phyloP scores from a whole-genome alignment of 2,113 vertebrate species.

The Anolis sagrei region DNA sequence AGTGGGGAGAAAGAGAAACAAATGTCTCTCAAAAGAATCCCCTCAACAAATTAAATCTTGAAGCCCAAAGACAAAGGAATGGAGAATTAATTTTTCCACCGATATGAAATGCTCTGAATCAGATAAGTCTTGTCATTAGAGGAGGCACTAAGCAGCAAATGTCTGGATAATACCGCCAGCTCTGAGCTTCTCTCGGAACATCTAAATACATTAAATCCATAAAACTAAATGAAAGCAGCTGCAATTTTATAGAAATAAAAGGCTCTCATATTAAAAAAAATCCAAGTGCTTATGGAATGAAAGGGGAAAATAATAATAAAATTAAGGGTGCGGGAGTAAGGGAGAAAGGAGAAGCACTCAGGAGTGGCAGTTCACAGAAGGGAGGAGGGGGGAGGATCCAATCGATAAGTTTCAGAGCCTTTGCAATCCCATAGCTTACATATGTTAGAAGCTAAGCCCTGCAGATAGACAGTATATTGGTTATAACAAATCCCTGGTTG shows the following conservation, averaged over 20 bases:
- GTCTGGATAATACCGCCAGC: constrained; percentile 68
- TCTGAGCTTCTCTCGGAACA: constrained; percentile 65
- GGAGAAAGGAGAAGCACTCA: not conserved
- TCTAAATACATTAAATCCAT: constrained; percentile 79
- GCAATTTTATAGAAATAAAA: constrained; percentile 81
- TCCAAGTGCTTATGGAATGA: constrained; percentile 75
- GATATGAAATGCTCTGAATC: constrained; percentile 64
- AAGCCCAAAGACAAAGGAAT: constrained; percentile 71
- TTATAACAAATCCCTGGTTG: not conserved
- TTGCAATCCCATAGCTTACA: not conserved
- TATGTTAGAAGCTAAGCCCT: not conserved
- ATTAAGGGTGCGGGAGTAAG: constrained; percentile 47
- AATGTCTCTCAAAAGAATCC: constrained; percentile 59
- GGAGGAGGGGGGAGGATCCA: not conserved
- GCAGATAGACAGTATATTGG: not conserved
- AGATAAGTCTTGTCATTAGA: constrained; percentile 70
- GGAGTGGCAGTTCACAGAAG: constrained; percentile 52
- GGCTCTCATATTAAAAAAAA: constrained; percentile 69
- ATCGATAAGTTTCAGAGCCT: constrained; percentile 18
- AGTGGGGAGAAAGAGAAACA: not conserved
- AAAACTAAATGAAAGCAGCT: constrained; percentile 81
- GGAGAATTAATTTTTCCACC: constrained; percentile 69
- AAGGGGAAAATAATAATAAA: constrained; percentile 73
- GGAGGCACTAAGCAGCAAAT: constrained; percentile 72
- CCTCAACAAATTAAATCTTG: constrained; percentile 74